phyloP scores from a whole-genome alignment of 2,113 vertebrate genomes.

The Catharus bicknelli region DNA sequence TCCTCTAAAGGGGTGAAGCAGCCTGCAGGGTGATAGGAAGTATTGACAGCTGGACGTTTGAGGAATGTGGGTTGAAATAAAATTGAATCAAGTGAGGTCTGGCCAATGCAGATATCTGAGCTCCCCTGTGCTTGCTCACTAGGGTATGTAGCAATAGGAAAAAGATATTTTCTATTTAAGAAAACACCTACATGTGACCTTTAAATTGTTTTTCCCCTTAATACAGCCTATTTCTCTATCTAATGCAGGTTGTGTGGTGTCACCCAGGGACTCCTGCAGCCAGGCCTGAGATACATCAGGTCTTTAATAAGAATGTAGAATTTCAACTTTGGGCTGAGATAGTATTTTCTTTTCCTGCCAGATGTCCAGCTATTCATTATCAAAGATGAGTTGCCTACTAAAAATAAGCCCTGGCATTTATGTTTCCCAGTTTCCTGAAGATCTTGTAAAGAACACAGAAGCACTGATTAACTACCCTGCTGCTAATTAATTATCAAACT shows the following conservation, averaged over 20 bases:
- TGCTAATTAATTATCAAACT: slow-evolving; percentile 10
- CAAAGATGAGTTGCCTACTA: neutral
- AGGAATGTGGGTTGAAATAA: neutral
- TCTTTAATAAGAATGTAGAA: neutral
- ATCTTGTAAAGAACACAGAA: neutral
- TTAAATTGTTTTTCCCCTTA: neutral
- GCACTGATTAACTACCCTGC: neutral
- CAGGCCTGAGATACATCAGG: neutral
- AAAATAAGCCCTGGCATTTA: slow-evolving; percentile 14
- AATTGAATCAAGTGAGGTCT: neutral
- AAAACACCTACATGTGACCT: neutral
- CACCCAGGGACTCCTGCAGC: neutral
- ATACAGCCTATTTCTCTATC: neutral
- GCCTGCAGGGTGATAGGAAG: neutral
- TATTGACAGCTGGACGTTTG: neutral
- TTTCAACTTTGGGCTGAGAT: neutral
- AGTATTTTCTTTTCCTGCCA: neutral
- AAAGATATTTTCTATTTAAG: neutral
- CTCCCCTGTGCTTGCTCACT: neutral
- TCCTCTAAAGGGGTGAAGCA: neutral
- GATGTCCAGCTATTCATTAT: neutral
- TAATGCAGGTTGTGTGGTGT: neutral
- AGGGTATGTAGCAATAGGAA: neutral
- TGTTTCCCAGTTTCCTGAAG: neutral
- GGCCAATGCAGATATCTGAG: neutral